Base-by-base conservation (phyloP, 2,888 invertebrate species). In the Plagodis pulveraria region DNA sequence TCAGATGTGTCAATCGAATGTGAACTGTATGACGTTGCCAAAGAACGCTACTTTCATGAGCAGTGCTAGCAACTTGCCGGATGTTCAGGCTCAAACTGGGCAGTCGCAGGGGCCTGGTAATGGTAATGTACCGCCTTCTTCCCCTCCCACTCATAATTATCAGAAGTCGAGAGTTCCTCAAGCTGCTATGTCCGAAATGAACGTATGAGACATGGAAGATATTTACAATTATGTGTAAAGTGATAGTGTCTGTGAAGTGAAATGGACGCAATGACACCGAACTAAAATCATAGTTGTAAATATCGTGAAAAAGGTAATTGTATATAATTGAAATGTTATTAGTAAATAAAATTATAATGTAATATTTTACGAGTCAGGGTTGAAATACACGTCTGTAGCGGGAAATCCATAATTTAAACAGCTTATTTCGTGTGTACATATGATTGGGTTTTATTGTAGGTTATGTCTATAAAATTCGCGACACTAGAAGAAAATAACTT, bases 141-240 rank as follows among this genome's bases (percentile, higher is more conserved):
- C 87, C 65, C 94, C 89, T 74, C 84, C 84, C 0, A 74, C 85
- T 0, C 87, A 87, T 38, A 87, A 90, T 67, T 91, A 89, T 69
- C 94, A 95, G 81, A 94, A 89, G 67, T 86, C 91, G 7, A 80
- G 95, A 76, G 95, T 96, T 69, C 96, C 96, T 45, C 96, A 96
- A 85, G 96, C 96, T 60, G 96, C 96, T 12, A 97, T 97, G 94
- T 96, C 96, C 66, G 97, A 97, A 89, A 97, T 97, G 97, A 94
- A 97, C 78, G 97, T 97, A 95, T 97, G 97, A 97, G 93, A 93
- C 70, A 93, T 91, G 86, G 92, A 92, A 72, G 92, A 92, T 92
- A 92, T 92, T 92, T 92, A 92, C 90, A 92, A 92, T 89, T 92
- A 92, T 91, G 92, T 92, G 81, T 92, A 87, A 61, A 86, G 87